These are phyloP conservation scores for Nemopilema nomurai DNA, from an alignment of 30 jellyfish, hydroid and myxozoan genomes.

Conservation along the genomic window DNA sequence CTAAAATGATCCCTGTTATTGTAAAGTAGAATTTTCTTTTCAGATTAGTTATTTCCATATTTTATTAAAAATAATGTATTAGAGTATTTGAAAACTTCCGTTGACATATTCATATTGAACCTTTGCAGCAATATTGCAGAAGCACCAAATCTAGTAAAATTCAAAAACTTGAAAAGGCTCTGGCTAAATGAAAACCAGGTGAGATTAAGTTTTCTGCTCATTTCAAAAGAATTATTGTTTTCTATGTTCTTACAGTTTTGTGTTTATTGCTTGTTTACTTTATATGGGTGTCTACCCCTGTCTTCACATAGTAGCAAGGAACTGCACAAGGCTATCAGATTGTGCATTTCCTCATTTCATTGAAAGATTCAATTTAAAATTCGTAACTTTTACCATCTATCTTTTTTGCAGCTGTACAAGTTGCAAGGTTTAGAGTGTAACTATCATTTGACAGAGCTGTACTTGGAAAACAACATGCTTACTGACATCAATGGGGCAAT, in stretches of 20 bases:
- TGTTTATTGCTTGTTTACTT: no score
- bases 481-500: constrained; percentile 57
- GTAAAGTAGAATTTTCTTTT: no score
- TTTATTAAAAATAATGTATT: no score
- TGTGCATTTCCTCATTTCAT: no score
- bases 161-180: constrained; percentile 65
- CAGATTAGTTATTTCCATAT: no score
- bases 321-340: background rate
- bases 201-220: background rate
- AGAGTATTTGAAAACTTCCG: no score
- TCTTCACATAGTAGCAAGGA: no score
- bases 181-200: constrained; percentile 76
- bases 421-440: constrained; percentile 54
- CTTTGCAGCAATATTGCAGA: constrained; percentile 44
- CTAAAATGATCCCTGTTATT: background rate
- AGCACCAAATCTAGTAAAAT: constrained; percentile 56
- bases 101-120: no score
- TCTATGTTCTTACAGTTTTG: no score
- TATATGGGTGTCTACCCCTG: no score
- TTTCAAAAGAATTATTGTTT: no score
- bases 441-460: constrained; percentile 67
- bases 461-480: constrained; percentile 67
- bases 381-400: background rate
- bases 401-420: constrained; percentile 27
- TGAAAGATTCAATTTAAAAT: background rate